Evolutionary conservation across 2,888 invertebrate genomes (phyloP).

Genomic region (Idaea aversata): DNA sequence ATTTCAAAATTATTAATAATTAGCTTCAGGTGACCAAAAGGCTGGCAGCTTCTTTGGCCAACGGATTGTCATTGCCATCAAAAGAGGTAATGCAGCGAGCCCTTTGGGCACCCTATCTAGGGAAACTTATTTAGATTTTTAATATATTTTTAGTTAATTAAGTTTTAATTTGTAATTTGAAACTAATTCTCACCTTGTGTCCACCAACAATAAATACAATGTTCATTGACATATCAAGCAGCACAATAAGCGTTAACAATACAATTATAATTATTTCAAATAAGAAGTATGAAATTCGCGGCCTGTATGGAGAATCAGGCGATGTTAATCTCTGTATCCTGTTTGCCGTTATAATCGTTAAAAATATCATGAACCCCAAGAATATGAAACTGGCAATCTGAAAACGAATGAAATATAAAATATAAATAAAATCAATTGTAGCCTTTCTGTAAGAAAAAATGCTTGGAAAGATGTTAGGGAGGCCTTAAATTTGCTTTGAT

Average conservation of each 20-base stretch:
- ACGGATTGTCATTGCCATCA: too few relatives aligned
- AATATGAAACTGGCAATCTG: neutral
- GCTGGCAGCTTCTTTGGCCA: too few relatives aligned
- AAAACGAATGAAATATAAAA: neutral
- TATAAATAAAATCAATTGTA: neutral
- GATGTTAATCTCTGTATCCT: neutral
- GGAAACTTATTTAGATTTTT: too few relatives aligned
- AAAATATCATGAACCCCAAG: neutral
- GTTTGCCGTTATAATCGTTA: neutral
- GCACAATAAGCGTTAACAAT: neutral
- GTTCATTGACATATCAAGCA: conserved; percentile 12
- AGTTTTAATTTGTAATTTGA: neutral
- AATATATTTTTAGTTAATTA: neutral
- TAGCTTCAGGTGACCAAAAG: too few relatives aligned
- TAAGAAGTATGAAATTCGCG: neutral
- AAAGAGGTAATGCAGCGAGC: too few relatives aligned
- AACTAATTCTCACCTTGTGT: conserved; percentile 15
- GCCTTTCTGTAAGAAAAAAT: too few relatives aligned
- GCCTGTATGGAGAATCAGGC: too few relatives aligned
- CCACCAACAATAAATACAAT: conserved; percentile 21
- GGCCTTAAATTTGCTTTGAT: too few relatives aligned
- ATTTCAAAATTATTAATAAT: too few relatives aligned
- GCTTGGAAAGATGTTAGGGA: too few relatives aligned
- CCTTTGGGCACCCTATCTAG: too few relatives aligned
- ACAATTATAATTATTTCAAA: neutral